phyloP scores from a whole-genome alignment of 2,797 vertebrate genomes.

The Neoniphon sammara region DNA sequence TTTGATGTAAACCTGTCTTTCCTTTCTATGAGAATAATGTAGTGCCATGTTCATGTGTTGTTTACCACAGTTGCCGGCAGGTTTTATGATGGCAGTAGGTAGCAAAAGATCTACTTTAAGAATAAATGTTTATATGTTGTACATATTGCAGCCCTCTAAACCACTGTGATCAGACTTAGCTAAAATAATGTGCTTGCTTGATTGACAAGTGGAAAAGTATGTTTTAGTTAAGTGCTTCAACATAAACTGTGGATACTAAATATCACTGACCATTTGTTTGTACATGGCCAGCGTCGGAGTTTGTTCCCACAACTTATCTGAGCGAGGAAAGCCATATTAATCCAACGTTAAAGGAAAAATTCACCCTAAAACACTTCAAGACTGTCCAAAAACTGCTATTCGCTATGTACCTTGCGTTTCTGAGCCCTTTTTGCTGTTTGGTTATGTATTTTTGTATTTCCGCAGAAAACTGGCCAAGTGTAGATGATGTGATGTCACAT shows the following conservation, averaged over 20 bases:
- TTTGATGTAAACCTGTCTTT: conserved; percentile 46
- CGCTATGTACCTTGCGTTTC: no score
- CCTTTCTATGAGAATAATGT: conserved; percentile 14
- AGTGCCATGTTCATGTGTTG: conserved; percentile 11
- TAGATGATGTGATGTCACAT: conserved; percentile 6
- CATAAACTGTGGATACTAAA: no score
- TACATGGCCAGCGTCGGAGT: no score
- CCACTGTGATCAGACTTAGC: neutral
- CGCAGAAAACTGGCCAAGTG: conserved; percentile 15
- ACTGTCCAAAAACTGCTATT: no score
- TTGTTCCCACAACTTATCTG: no score
- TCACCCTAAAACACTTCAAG: neutral
- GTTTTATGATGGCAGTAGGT: conserved; percentile 57
- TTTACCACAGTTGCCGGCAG: conserved; percentile 54
- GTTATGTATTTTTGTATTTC: neutral
- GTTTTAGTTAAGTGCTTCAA: no score
- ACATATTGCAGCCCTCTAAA: neutral
- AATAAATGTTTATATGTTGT: conserved; percentile 11
- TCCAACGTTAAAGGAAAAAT: neutral
- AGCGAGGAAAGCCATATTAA: neutral
- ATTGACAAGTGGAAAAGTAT: neutral
- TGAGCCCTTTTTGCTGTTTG: conserved; percentile 1
- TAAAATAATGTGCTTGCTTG: conserved; percentile 1
- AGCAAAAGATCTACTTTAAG: conserved; percentile 32
- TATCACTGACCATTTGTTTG: no score